phyloP scores from a whole-genome alignment of 2,888 invertebrate species.

The Isotomurus palustris region DNA sequence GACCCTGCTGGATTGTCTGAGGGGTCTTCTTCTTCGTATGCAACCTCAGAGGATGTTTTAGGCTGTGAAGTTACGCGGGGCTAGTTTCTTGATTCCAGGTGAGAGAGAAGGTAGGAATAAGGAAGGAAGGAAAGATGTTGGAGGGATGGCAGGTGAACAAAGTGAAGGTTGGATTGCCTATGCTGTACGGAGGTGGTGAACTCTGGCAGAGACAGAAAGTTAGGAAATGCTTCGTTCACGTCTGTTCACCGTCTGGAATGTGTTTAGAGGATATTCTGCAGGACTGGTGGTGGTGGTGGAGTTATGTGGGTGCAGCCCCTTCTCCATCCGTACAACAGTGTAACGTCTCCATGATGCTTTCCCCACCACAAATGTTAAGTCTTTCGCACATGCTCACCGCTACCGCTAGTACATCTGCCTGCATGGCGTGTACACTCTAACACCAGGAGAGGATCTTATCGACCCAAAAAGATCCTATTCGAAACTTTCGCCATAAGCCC shows the following conservation, averaged over 20 bases:
- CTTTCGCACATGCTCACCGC: conserved; percentile 26
- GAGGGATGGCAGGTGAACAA: no score
- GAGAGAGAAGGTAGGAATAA: conserved; percentile 2
- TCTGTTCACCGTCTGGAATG: conserved; percentile 18
- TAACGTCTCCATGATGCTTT: conserved; percentile 35
- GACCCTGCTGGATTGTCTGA: no score
- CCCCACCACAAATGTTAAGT: conserved; percentile 15
- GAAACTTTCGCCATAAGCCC: conserved; percentile 20
- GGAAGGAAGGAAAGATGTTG: no score
- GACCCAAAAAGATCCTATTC: conserved; percentile 33
- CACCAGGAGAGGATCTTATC: conserved; percentile 44
- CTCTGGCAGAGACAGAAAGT: no score
- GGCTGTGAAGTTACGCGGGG: no score
- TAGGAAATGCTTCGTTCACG: background rate
- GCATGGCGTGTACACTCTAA: no score
- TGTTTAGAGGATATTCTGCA: conserved; percentile 25
- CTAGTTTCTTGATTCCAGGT: conserved; percentile 3
- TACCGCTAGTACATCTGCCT: conserved; percentile 30
- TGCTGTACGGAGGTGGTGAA: no score
- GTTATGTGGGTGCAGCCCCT: conserved; percentile 4
- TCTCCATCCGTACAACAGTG: background rate
- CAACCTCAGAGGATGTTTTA: no score
- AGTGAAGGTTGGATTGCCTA: no score
- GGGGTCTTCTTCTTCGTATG: no score
- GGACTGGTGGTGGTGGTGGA: background rate